Evolutionary conservation across 2,113 vertebrate genomes (phyloP), one percentile per base, ranked within the genome.

Genomic region (Ceuthmochares aereus): DNA sequence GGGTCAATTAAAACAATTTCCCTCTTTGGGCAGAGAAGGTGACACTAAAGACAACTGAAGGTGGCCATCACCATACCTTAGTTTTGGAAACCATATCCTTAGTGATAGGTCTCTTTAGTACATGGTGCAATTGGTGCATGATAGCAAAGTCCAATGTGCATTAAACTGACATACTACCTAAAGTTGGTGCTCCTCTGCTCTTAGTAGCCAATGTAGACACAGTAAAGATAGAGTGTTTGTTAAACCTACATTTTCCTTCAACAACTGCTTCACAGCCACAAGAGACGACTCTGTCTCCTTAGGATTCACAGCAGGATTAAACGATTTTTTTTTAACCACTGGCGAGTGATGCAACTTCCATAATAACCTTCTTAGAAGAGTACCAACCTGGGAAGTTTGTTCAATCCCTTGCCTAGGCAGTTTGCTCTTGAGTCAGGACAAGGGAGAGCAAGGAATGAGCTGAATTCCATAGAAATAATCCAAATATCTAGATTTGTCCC

Each of bases 181-280:
- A 62, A 76, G 52, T 2, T 32, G 40, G 6, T 1, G 0, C 10
- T 66, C 34, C 51, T 77, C 34, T 47, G 32, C 40, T 45, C 19
- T 82, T 30, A 43, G n/a, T 82, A 72, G 77, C 9, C 23, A 51
- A 19, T 7, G 27, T 14, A 59, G 73, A 36, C 51, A 29, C 7
- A 19, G 40, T 32, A 34, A 88, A 22, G 18, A 43, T 1, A 79
- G 10, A 14, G 1, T 29, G 19, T n/a, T 76, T 49, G 40, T 62
- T 62, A 56, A 16, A 64, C 29, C 58, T 43, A 8, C 10, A 34
- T 59, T 55, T 47, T 64, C 26, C 17, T 80, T 37, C 60, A 62
- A 14, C 30, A 22, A 14, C 6, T 22, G 14, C 72, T 74, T 51
- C 52, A 32, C 10, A 64, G 34, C 37, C 54, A 25, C 43, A 60